Percentiles rank a stretch among this genome's conserved stretches.
Conservation (phyloP, 2,113 vertebrate genomes). For the Kobus ellipsiprymnus region DNA sequence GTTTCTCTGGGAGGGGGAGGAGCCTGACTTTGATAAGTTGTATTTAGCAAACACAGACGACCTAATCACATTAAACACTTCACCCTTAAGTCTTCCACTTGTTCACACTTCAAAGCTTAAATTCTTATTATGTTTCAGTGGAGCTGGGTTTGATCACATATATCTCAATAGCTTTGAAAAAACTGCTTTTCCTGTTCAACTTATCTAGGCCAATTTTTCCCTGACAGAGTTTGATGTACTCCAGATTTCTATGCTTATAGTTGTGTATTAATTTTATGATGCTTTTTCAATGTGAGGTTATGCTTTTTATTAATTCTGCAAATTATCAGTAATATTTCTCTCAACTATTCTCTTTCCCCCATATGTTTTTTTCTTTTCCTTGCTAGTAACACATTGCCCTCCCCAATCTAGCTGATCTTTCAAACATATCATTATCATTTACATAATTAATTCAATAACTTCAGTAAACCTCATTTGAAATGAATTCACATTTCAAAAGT, state of each 20-base stretch:
- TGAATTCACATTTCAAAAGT: background rate
- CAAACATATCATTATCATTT: background rate
- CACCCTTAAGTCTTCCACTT: background rate
- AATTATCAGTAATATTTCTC: background rate
- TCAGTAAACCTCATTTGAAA: background rate
- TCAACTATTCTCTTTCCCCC: background rate
- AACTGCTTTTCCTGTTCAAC: background rate
- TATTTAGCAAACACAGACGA: background rate
- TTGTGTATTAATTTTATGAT: background rate
- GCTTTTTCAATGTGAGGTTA: background rate
- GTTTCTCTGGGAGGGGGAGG: too few species aligned
- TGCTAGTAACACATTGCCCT: background rate
- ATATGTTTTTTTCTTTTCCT: background rate
- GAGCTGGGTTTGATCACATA: background rate
- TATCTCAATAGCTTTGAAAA: background rate
- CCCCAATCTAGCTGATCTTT: background rate
- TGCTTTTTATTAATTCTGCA: background rate
- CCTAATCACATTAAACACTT: background rate
- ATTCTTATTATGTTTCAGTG: background rate
- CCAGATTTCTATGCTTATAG: background rate
- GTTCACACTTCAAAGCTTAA: background rate
- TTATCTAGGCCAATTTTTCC: background rate
- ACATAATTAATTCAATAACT: background rate
- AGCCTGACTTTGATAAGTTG: background rate
- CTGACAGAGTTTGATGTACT: background rate